phyloP scores from a whole-genome alignment of 2,888 invertebrate genomes.

The Cetonia aurata region DNA sequence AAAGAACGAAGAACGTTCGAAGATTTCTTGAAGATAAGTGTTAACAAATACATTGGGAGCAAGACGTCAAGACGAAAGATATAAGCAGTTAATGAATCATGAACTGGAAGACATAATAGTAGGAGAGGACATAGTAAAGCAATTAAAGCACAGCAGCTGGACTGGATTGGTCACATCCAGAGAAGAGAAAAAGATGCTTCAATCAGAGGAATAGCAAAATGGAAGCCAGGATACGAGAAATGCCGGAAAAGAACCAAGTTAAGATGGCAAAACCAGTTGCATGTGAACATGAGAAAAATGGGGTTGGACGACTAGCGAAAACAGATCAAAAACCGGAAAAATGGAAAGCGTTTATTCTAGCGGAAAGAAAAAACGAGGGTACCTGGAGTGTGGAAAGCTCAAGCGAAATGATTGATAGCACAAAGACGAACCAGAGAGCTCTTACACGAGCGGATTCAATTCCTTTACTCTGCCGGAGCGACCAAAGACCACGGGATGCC shows the following conservation, averaged over 20 bases:
- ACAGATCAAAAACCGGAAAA: no score
- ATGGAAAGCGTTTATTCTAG: no score
- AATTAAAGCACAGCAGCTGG: neutral
- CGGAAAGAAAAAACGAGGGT: no score
- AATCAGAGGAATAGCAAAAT: slow-evolving; percentile 26
- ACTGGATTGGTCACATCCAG: slow-evolving; percentile 24
- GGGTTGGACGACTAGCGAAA: no score
- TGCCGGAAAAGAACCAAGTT: slow-evolving; percentile 21
- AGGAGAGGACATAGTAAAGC: neutral
- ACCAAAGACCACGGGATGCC: no score
- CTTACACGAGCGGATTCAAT: no score
- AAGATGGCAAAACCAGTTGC: slow-evolving; percentile 37
- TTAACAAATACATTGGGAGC: neutral
- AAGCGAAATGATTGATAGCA: no score
- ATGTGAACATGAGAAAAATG: slow-evolving; percentile 9
- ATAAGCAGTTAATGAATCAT: neutral
- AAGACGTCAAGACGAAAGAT: neutral
- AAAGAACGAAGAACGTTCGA: neutral
- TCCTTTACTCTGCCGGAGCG: no score
- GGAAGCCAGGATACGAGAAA: slow-evolving; percentile 20
- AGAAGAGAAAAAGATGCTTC: slow-evolving; percentile 5
- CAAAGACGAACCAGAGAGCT: no score
- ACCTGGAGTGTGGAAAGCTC: no score
- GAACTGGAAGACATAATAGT: neutral
- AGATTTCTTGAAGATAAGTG: neutral